phyloP scores from a whole-genome alignment of 2,113 vertebrate genomes.

The Pelecanoides urinatrix region DNA sequence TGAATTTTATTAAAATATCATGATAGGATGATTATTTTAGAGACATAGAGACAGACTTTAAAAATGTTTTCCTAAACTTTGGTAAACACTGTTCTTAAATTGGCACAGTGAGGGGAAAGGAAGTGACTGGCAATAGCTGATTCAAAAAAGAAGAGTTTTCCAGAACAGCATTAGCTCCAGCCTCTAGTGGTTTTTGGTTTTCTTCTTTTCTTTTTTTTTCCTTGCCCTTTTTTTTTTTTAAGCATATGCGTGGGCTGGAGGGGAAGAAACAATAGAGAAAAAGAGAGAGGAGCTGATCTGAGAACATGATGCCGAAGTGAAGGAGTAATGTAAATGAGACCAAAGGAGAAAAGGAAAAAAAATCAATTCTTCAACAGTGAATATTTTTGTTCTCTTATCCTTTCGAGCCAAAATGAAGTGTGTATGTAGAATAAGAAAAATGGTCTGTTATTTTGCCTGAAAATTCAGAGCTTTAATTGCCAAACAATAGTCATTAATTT shows the following conservation, averaged over 20 bases:
- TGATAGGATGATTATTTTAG: neutral
- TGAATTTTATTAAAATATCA: neutral
- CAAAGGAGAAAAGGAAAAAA: neutral
- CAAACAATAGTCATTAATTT: constrained; percentile 37
- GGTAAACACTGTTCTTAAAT: neutral
- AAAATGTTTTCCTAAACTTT: neutral
- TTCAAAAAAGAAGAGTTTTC: neutral
- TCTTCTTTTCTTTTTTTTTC: neutral
- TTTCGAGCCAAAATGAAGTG: neutral
- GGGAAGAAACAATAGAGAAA: neutral
- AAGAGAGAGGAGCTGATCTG: neutral
- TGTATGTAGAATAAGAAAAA: neutral
- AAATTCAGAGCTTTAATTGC: constrained; percentile 35
- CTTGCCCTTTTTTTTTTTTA: neutral
- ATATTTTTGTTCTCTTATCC: constrained; percentile 11
- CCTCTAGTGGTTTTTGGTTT: neutral
- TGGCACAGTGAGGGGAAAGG: neutral
- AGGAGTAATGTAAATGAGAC: neutral
- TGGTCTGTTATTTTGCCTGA: neutral
- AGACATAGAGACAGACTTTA: neutral
- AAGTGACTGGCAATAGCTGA: constrained; percentile 18
- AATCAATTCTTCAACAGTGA: neutral
- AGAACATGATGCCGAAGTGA: neutral
- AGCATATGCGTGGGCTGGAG: neutral
- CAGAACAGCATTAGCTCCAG: neutral